A percentile compares a stretch with the other conserved stretches of the same genome.
These are phyloP conservation scores for Chaetura pelagica DNA, from an alignment of 2,113 vertebrate genomes.

Conservation along the genomic window DNA sequence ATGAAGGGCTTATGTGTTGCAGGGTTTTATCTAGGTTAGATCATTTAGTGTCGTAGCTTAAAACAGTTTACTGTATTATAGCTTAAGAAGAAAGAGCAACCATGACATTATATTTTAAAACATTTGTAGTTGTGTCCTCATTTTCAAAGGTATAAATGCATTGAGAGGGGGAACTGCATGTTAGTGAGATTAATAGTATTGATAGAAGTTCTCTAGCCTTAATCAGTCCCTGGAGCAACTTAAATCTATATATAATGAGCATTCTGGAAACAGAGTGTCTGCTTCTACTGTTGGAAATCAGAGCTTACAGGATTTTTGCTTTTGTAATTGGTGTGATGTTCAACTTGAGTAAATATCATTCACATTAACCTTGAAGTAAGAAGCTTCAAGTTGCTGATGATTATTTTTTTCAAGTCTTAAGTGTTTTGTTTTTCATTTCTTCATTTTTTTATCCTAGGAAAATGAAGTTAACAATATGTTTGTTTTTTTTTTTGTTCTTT, in stretches of 20 bases:
- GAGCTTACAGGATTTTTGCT: not conserved
- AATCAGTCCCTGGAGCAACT: slow-evolving; percentile 45
- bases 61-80: not conserved
- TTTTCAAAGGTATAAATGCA: not conserved
- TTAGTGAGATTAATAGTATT: slow-evolving; percentile 38
- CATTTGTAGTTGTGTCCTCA: not conserved
- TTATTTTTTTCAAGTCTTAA: slow-evolving; percentile 23
- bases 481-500: not conserved
- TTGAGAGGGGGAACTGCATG: not conserved
- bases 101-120: not conserved
- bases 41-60: not conserved
- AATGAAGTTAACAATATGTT: not conserved
- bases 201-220: slow-evolving; percentile 24
- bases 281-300: slow-evolving; percentile 16
- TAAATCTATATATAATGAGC: slow-evolving; percentile 61
- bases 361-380: slow-evolving; percentile 54
- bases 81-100: not conserved
- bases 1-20: not conserved
- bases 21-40: not conserved
- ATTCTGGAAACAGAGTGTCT: slow-evolving; percentile 7
- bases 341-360: slow-evolving; percentile 40
- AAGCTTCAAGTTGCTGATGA: not conserved
- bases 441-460: not conserved
- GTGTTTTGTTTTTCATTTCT: not conserved
- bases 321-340: slow-evolving; percentile 37